phyloP scores from a whole-genome alignment of 2,888 invertebrate species.

The Thalpophila matura region DNA sequence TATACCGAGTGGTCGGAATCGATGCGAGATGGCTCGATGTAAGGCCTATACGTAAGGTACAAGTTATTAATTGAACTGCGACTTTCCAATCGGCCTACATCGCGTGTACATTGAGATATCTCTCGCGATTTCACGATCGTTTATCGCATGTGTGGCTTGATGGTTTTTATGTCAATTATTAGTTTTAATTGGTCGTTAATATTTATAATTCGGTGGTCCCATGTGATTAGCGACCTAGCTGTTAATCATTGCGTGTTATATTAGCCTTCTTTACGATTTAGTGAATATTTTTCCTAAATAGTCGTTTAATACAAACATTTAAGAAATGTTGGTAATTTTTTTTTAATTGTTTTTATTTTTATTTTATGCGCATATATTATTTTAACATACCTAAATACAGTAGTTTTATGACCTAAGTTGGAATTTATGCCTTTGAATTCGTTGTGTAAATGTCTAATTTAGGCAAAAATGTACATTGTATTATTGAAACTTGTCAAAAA shows the following conservation, averaged over 20 bases:
- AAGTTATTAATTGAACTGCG: slow-evolving; percentile 57
- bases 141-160: slow-evolving; percentile 49
- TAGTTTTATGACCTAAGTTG: too few species aligned
- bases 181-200: slow-evolving; percentile 63
- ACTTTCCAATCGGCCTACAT: slow-evolving; percentile 62
- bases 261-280: slow-evolving; percentile 26
- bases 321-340: slow-evolving; percentile 16
- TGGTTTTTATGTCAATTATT: slow-evolving; percentile 61
- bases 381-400: too few species aligned
- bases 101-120: slow-evolving; percentile 59
- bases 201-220: slow-evolving; percentile 53
- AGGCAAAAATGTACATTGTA: slow-evolving; percentile 42
- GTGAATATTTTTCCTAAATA: slow-evolving; percentile 24
- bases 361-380: slow-evolving; percentile 1
- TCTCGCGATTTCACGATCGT: slow-evolving; percentile 61
- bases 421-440: not conserved
- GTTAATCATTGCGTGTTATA: slow-evolving; percentile 53
- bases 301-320: not conserved
- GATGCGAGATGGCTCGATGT: slow-evolving; percentile 37
- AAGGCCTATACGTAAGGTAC: slow-evolving; percentile 40
- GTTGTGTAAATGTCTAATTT: slow-evolving; percentile 11
- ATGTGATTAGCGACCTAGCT: slow-evolving; percentile 40
- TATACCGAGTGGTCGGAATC: slow-evolving; percentile 41
- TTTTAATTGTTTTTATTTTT: slow-evolving; percentile 7
- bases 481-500: slow-evolving; percentile 41